Percentiles rank a stretch among this genome's conserved stretches.
These are phyloP conservation scores for Australoheros scitulus DNA, from an alignment of 2,113 vertebrate genomes.

Conservation along the genomic window DNA sequence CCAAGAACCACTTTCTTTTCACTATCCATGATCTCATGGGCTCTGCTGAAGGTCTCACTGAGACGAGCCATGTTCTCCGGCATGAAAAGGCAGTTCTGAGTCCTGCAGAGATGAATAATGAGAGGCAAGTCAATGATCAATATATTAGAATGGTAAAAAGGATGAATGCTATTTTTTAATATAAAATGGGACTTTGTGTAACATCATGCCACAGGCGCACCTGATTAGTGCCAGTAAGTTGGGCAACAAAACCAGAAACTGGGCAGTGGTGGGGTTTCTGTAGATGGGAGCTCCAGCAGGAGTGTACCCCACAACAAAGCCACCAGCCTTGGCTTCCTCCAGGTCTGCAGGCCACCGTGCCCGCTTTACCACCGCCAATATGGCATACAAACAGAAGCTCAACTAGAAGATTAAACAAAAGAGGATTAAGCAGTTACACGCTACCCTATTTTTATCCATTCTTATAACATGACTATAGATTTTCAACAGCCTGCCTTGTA, in stretches of 20 bases:
- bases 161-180: not conserved
- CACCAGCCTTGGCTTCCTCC: slow-evolving; percentile 92
- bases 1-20: slow-evolving; percentile 93
- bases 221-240: slow-evolving; percentile 93
- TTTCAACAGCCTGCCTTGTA: not conserved
- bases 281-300: slow-evolving; percentile 86
- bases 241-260: slow-evolving; percentile 88
- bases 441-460: not conserved
- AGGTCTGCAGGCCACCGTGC: slow-evolving; percentile 88
- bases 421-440: not conserved
- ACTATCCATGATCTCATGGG: slow-evolving; percentile 88
- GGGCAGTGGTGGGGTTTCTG: slow-evolving; percentile 89
- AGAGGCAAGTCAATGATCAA: not conserved
- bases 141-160: not conserved
- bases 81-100: slow-evolving; percentile 89
- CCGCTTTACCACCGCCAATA: slow-evolving; percentile 91
- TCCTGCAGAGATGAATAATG: slow-evolving; percentile 58
- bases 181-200: not conserved
- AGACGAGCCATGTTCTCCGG: slow-evolving; percentile 90
- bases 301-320: slow-evolving; percentile 87
- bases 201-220: slow-evolving; percentile 62
- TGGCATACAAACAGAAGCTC: slow-evolving; percentile 90
- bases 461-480: not conserved
- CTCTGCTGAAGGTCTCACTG: slow-evolving; percentile 86
- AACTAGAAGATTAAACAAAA: slow-evolving; percentile 76